Percentiles rank a stretch among this genome's conserved stretches.
phyloP scores from a whole-genome alignment of 2,797 vertebrate genomes.

The Cryptoblepharus egeriae region DNA sequence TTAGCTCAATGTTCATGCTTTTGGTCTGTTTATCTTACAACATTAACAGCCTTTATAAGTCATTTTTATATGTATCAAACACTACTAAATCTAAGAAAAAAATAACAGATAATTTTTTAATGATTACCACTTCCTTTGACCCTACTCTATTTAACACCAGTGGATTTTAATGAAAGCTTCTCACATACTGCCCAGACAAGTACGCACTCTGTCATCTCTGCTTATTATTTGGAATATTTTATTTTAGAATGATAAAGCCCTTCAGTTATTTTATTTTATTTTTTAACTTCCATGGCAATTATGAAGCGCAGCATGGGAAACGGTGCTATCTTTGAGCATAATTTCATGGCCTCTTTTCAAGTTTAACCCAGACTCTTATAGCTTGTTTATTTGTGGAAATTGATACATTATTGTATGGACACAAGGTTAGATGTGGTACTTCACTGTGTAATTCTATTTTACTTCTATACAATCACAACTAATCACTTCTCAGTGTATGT shows the following conservation, averaged over 20 bases:
- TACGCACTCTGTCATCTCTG: neutral
- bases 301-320: neutral
- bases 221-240: too few species aligned
- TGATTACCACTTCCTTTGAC: neutral
- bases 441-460: neutral
- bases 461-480: neutral
- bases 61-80: slow-evolving; percentile 23
- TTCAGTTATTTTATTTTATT: too few species aligned
- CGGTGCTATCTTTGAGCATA: neutral
- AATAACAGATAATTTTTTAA: neutral
- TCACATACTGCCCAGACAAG: neutral
- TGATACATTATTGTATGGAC: neutral
- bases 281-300: neutral
- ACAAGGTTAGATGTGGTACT: neutral
- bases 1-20: slow-evolving; percentile 22
- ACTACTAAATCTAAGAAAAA: neutral
- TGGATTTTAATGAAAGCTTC: neutral
- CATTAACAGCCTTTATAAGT: slow-evolving; percentile 25
- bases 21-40: slow-evolving; percentile 30
- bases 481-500: neutral
- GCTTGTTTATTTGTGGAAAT: neutral
- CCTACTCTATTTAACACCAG: neutral
- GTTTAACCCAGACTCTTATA: neutral
- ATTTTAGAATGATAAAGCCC: neutral
- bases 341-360: neutral